Evolutionary conservation across 2,888 invertebrate species (phyloP).

Genomic region (Dorcus parallelipipedus): DNA sequence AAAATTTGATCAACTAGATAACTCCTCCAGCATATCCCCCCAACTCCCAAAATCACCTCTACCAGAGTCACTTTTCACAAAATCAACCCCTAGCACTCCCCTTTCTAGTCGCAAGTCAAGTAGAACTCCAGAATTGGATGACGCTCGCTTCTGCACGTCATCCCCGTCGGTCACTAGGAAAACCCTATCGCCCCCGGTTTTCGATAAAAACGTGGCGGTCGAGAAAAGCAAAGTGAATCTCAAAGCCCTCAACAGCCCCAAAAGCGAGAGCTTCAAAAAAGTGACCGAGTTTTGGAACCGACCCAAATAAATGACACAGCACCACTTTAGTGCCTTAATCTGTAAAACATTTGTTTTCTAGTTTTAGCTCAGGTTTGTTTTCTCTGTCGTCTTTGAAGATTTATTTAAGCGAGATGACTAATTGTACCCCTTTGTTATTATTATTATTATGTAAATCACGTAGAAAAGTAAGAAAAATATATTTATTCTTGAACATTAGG

Average conservation of each 20-base stretch:
- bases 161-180: constrained; percentile 49
- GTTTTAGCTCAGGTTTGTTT: constrained; percentile 30
- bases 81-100: constrained; percentile 9
- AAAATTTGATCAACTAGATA: constrained; percentile 40
- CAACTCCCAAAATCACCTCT: constrained; percentile 6
- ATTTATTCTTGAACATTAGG: neutral
- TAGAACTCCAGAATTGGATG: constrained; percentile 1
- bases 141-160: constrained; percentile 32
- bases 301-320: constrained; percentile 28
- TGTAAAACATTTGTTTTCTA: constrained; percentile 26
- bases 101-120: constrained; percentile 1
- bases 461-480: neutral
- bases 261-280: constrained; percentile 45
- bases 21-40: neutral
- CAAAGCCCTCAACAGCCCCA: constrained; percentile 21
- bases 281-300: constrained; percentile 48
- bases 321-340: constrained; percentile 23
- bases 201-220: constrained; percentile 20
- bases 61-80: constrained; percentile 5
- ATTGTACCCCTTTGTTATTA: too few relatives aligned
- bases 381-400: neutral
- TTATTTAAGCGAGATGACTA: too few relatives aligned
- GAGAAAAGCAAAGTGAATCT: neutral
- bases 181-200: constrained; percentile 50
- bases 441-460: too few relatives aligned